Evolutionary conservation across 1,140 invertebrate species (phyloP).

Genomic region (Pogonomyrmex barbatus): DNA sequence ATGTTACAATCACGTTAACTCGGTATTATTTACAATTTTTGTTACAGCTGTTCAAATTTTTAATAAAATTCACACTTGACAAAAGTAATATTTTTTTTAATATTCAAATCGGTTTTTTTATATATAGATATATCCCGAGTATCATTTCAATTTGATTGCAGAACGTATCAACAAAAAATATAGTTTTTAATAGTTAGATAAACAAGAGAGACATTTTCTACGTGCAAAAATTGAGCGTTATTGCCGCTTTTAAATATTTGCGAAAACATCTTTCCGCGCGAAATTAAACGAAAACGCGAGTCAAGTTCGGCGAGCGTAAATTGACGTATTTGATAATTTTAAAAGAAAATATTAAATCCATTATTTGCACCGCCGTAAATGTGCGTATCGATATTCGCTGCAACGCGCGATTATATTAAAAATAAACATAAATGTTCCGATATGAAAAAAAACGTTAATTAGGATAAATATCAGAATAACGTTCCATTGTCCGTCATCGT

Average conservation of each 20-base stretch:
- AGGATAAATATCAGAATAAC: conserved; percentile 45
- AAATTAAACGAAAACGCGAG: conserved; percentile 51
- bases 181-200: conserved; percentile 27
- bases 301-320: conserved; percentile 25
- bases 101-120: neutral
- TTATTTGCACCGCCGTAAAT: conserved; percentile 9
- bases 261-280: conserved; percentile 23
- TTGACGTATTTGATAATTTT: conserved; percentile 36
- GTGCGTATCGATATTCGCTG: conserved; percentile 13
- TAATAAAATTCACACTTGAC: neutral
- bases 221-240: conserved; percentile 25
- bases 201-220: conserved; percentile 17
- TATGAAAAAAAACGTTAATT: conserved; percentile 33
- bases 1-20: neutral
- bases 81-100: neutral
- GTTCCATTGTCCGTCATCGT: conserved; percentile 17
- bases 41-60: neutral
- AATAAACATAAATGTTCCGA: neutral
- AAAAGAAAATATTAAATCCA: conserved; percentile 58
- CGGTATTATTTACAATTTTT: neutral
- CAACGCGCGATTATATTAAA: conserved; percentile 18
- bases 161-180: neutral
- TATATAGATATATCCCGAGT: neutral
- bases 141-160: neutral
- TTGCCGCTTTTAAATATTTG: conserved; percentile 54